phyloP scores from a whole-genome alignment of 2,888 invertebrate genomes.

The Ophion obscuratus region DNA sequence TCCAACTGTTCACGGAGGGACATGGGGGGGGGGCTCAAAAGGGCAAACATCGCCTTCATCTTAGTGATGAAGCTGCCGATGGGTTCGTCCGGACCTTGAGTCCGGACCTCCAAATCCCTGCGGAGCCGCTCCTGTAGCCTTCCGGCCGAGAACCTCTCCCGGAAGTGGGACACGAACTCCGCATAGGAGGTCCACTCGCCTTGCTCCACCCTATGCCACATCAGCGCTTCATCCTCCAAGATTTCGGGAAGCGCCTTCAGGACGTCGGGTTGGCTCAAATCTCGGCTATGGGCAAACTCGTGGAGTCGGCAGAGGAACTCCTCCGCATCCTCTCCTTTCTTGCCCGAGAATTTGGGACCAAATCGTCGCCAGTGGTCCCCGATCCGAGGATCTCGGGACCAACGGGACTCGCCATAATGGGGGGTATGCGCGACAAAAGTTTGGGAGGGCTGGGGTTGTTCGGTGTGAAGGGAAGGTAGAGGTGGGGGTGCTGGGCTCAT shows the following conservation, averaged over 20 bases:
- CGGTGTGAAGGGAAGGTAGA: too few species aligned
- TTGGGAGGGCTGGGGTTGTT: too few species aligned
- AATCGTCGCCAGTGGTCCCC: slow-evolving; percentile 1
- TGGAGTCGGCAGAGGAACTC: slow-evolving; percentile 20
- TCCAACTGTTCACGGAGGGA: slow-evolving; percentile 9
- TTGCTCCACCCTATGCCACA: slow-evolving; percentile 15
- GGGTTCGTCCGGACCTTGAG: slow-evolving; percentile 6
- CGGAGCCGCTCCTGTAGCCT: slow-evolving; percentile 14
- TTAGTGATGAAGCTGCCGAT: neutral
- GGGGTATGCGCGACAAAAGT: too few species aligned
- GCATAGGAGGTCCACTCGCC: neutral
- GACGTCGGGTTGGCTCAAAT: too few species aligned
- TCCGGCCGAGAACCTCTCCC: neutral
- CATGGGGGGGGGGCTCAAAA: slow-evolving; percentile 9
- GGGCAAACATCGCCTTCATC: slow-evolving; percentile 4
- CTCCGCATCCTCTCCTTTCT: slow-evolving; percentile 3
- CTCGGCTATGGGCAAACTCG: neutral
- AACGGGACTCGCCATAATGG: too few species aligned
- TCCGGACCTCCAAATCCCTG: neutral
- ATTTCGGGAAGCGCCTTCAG: too few species aligned
- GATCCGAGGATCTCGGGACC: too few species aligned
- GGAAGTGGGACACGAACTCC: slow-evolving; percentile 19
- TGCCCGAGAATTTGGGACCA: slow-evolving; percentile 16
- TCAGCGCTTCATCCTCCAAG: neutral
- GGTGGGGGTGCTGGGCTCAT: too few species aligned